Evolutionary conservation across 2,888 invertebrate genomes (phyloP).

Genomic region (Tenthredo notha): DNA sequence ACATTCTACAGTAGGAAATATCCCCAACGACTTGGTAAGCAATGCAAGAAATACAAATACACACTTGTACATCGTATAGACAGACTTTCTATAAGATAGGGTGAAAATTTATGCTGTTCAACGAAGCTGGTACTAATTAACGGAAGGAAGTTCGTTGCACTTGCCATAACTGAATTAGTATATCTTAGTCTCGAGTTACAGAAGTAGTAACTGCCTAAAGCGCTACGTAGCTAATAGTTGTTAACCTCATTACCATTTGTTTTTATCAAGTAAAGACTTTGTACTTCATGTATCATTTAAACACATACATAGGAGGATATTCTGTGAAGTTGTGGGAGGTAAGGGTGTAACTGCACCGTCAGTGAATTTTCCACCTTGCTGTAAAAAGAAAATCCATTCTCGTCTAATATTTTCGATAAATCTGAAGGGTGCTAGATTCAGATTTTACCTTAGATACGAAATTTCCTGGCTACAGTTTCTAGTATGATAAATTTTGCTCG

Average conservation of each 20-base stretch:
- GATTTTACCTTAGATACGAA: neutral
- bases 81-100: neutral
- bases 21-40: neutral
- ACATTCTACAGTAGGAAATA: conserved; percentile 55
- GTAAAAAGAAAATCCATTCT: neutral
- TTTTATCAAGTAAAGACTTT: neutral
- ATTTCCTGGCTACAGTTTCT: neutral
- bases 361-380: neutral
- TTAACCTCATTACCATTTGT: conserved; percentile 28
- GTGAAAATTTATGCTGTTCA: conserved; percentile 20
- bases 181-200: neutral
- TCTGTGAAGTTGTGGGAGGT: neutral
- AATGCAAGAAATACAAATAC: conserved; percentile 1
- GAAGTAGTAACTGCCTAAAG: neutral
- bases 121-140: conserved; percentile 35
- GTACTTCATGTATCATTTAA: neutral
- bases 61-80: conserved; percentile 1
- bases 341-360: neutral
- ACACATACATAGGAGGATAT: neutral
- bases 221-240: neutral
- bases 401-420: conserved; percentile 7
- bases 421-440: neutral
- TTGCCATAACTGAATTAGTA: conserved; percentile 44
- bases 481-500: neutral
- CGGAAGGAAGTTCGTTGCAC: conserved; percentile 30